Conservation (phyloP, 2,797 vertebrate genomes). For the Erithacus rubecula region DNA sequence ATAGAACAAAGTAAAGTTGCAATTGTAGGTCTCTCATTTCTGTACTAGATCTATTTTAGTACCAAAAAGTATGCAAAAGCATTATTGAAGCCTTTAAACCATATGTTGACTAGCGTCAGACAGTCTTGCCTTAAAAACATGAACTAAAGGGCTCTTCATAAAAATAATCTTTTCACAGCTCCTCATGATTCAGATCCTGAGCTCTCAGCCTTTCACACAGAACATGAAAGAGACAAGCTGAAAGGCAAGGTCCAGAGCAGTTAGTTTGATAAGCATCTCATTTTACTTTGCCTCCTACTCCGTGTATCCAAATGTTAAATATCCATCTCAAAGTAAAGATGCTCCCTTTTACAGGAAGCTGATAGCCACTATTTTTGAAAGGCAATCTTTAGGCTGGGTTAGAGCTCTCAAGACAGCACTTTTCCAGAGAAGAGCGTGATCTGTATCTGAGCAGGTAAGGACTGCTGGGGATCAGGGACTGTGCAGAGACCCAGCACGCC, state of each 20-base stretch:
- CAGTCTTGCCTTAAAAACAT: not conserved
- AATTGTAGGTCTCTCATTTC: not conserved
- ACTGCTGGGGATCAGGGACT: rapidly evolving
- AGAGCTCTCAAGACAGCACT: not conserved
- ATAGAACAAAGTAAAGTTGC: not conserved
- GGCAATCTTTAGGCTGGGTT: not conserved
- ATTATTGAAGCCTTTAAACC: not conserved
- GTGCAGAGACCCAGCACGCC: rapidly evolving
- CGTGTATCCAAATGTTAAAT: not conserved
- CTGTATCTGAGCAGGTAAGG: not conserved
- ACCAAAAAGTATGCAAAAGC: not conserved
- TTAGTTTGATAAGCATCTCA: not conserved
- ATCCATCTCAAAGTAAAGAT: not conserved
- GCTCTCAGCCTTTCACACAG: not conserved
- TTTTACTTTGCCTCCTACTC: not conserved
- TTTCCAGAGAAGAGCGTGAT: not conserved
- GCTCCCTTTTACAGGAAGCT: not conserved
- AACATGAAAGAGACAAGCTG: not conserved
- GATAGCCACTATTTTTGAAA: not conserved
- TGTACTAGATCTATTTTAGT: not conserved
- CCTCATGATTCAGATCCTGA: not conserved
- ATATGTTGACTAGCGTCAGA: not conserved
- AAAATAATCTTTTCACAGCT: not conserved
- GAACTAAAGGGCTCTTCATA: not conserved
- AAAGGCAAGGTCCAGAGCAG: not conserved